Conservation (phyloP, 2,113 vertebrate genomes). For the Gyps fulvus region DNA sequence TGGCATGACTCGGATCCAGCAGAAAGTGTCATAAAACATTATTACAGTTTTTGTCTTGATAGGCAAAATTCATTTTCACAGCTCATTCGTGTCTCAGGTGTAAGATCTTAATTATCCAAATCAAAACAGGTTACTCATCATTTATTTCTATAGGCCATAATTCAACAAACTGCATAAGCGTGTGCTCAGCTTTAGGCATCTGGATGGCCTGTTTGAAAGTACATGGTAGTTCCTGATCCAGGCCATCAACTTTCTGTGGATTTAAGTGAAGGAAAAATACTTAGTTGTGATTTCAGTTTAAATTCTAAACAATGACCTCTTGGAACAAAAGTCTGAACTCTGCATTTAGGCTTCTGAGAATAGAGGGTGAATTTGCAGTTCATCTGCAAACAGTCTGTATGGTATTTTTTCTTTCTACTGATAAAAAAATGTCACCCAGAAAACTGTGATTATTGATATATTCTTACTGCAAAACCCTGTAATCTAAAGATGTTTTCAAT, state of each 20-base stretch:
- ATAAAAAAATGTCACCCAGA: background rate
- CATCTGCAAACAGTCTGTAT: background rate
- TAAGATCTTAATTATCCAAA: background rate
- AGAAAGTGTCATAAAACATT: background rate
- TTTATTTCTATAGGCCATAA: background rate
- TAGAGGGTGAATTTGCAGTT: background rate
- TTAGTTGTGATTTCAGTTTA: background rate
- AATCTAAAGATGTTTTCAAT: background rate
- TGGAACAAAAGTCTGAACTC: background rate
- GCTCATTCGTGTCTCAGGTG: background rate
- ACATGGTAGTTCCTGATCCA: background rate
- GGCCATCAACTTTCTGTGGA: background rate
- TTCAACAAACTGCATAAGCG: background rate
- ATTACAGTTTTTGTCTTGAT: background rate
- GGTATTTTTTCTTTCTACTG: background rate
- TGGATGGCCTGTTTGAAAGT: background rate
- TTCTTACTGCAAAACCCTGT: background rate
- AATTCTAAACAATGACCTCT: background rate
- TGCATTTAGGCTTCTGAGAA: background rate
- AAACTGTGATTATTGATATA: background rate
- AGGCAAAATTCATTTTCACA: background rate
- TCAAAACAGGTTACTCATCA: background rate
- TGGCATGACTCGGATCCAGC: background rate
- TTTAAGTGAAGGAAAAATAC: background rate
- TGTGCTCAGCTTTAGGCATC: background rate